Evolutionary conservation across 2,797 vertebrate species (phyloP), one percentile per base, ranked within the genome.

Genomic region (Bovichtus diacanthus): DNA sequence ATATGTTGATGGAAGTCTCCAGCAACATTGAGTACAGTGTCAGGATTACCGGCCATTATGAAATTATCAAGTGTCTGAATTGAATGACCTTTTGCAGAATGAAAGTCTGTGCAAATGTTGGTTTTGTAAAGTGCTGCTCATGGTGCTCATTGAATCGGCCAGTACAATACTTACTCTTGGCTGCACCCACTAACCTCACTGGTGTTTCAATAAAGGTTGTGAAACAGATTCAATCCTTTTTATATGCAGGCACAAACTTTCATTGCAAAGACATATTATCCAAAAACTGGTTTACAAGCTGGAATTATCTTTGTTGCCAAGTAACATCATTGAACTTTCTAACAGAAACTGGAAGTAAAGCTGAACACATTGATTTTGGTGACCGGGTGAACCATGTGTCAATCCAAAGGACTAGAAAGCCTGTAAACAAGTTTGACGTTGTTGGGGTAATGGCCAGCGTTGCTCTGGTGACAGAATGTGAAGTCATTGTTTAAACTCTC

Each of bases 401-500:
- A 66, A 25, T 19, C 13, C 50, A 66, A 64, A 65, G 61, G 49
- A 58, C 36, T 23, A 1, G 46, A 75, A 66, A 68, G 47, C 50
- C 76, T 60, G 83, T 80, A 87, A 86, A 91, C 90, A 88, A 27
- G 51, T 72, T 81, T 72, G 64, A 73, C 85, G 69, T 80, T 89
- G 72, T 81, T 72, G 49, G 41, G 49, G 58, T 38, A 4, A 43
- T 51, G 51, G 72, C 73, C 59, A 72, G n/a, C 2, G 70, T 88
- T 82, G 51, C 74, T 54, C 64, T 66, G 67, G 80, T 41, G 61
- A 86, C 72, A 51, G 65, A 60, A 72, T 58, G 50, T 90, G 82
- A 86, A 60, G 76, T 89, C 70, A 84, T 78, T 74, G 69, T 80
- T 86, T 85, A 71, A 58, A 46, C 12, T 58, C 21, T 34, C 38